Base-by-base conservation (phyloP, 2,888 invertebrate species). In the Mechanitis mazaeus region DNA sequence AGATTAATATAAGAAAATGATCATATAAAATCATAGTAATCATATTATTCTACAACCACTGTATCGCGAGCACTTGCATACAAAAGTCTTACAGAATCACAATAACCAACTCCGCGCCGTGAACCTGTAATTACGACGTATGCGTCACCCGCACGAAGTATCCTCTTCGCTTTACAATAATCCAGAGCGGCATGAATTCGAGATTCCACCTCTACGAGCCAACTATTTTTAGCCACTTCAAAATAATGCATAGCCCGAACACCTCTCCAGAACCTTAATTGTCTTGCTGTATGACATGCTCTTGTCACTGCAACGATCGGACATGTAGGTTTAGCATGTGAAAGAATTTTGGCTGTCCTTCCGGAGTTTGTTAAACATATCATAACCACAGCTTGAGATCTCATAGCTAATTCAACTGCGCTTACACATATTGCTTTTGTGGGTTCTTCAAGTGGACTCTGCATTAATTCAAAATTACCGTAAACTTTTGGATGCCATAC, bases 401-500 rank as follows among this genome's bases (percentile, higher is more conserved):
- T 77, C 76, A 81, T 78, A 33, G 89, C 81, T 7, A 90, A 72
- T 68, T 90, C 87, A 5, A 83, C 83, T 46, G 88, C 88, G 68
- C 83, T 82, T 5, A 87, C 72, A 69, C 88, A 84, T 35, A 90
- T 65, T 0, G 95, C 95, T 76, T 81, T 87, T 11, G 84, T 83
- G 2, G 90, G 89, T 67, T 89, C 90, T 63, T 83, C 81, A 1
- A 93, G 86, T 2, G 93, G 93, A 73, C 91, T 78, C 81, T 83
- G 91, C 84, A 92, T 91, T 68, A 86, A 81, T 33, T 91, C 85
- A 54, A 96, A 81, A 79, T 97, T 96, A 42, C 93, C 92, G 80
- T 96, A 96, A 64, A 94, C 87, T 75, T 94, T 93, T 69, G 92
- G 93, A 75, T 96, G 95, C 93, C 95, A 96, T 62, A 95, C 87